Percentiles rank a stretch among this genome's conserved stretches.
Conservation (phyloP, 2,113 vertebrate species). For the Grammomys surdaster region DNA sequence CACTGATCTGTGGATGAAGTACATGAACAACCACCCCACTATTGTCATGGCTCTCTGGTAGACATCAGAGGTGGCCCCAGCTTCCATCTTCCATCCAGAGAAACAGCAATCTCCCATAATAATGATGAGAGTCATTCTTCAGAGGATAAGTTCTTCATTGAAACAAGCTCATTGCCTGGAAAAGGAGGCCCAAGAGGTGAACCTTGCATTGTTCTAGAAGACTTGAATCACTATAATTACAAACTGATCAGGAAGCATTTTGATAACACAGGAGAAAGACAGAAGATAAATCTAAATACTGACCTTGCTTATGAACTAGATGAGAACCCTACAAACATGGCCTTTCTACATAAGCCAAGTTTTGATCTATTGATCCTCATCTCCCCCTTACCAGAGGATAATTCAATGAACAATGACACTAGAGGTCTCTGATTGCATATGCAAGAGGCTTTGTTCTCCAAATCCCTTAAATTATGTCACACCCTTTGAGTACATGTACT, state of each 20-base stretch:
- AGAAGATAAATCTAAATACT: slow-evolving; percentile 57
- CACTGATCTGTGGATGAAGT: background rate
- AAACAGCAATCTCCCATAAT: background rate
- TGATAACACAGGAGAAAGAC: slow-evolving; percentile 60
- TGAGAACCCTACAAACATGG: slow-evolving; percentile 64
- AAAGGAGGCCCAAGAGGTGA: slow-evolving; percentile 22
- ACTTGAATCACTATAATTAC: slow-evolving; percentile 65
- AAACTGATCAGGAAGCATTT: slow-evolving; percentile 51
- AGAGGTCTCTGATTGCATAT: slow-evolving; percentile 72
- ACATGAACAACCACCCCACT: background rate
- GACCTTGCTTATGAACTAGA: slow-evolving; percentile 51
- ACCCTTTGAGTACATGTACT: slow-evolving; percentile 77
- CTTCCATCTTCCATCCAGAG: background rate
- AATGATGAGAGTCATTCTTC: slow-evolving; percentile 18
- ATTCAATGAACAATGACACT: slow-evolving; percentile 66
- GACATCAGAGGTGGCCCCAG: background rate
- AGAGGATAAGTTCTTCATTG: slow-evolving; percentile 4
- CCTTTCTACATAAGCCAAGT: slow-evolving; percentile 57
- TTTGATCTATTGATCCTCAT: slow-evolving; percentile 70
- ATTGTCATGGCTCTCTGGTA: background rate
- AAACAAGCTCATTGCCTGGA: background rate
- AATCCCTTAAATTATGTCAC: slow-evolving; percentile 79
- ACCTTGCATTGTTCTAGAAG: slow-evolving; percentile 42
- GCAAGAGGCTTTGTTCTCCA: slow-evolving; percentile 54
- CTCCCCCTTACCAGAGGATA: slow-evolving; percentile 71